phyloP scores from a whole-genome alignment of 2,797 vertebrate species.

The Falco peregrinus region DNA sequence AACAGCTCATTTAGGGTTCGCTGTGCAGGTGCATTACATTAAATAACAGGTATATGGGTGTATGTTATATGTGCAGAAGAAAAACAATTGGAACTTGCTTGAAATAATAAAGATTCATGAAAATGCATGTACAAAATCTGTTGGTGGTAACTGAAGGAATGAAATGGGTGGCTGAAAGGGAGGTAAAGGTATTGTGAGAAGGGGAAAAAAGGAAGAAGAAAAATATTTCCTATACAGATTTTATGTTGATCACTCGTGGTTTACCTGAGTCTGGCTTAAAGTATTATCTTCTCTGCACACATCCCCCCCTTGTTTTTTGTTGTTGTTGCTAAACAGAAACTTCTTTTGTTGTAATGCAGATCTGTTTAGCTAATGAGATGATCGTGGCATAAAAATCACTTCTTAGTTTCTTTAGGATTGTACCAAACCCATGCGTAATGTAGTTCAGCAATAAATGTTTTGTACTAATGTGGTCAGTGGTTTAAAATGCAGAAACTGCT shows the following conservation, averaged over 20 bases:
- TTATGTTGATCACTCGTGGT: background rate
- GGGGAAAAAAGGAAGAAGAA: background rate
- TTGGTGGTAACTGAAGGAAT: background rate
- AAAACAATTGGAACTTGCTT: background rate
- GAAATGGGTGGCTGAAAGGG: background rate
- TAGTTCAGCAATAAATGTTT: background rate
- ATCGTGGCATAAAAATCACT: background rate
- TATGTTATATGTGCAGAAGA: background rate
- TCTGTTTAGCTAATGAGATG: constrained; percentile 12
- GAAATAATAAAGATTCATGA: background rate
- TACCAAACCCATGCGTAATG: background rate
- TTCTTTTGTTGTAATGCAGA: background rate
- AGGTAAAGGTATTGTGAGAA: background rate
- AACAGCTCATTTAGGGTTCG: background rate
- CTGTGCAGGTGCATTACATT: background rate
- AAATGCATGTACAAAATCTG: background rate
- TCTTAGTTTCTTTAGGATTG: background rate
- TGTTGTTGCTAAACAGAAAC: constrained; percentile 16
- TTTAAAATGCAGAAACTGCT: background rate
- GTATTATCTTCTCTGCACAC: background rate
- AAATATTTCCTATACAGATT: background rate
- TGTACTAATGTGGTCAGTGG: background rate
- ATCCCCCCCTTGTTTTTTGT: background rate
- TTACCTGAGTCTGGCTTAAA: background rate
- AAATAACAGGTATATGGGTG: no score